phyloP scores from a whole-genome alignment of 2,113 vertebrate species.

The Beaufortia kweichowensis region DNA sequence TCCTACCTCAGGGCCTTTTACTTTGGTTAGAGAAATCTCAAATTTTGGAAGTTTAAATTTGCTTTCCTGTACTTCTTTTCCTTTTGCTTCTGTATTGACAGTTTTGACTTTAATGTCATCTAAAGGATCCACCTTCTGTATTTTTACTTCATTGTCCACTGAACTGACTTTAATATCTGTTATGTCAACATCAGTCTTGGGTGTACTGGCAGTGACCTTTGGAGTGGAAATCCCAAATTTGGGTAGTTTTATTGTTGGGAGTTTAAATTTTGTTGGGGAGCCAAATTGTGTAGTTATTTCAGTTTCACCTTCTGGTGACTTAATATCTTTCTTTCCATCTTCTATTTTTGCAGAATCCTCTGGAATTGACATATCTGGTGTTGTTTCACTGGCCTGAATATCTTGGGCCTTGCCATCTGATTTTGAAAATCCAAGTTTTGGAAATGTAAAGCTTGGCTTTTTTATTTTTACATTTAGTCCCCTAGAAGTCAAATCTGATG shows the following conservation, averaged over 20 bases:
- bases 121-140: background rate
- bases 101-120: slow-evolving; percentile 16
- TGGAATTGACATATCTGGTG: slow-evolving; percentile 29
- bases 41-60: slow-evolving; percentile 45
- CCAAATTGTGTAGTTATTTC: slow-evolving; percentile 45
- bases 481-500: background rate
- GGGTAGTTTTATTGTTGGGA: slow-evolving; percentile 47
- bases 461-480: slow-evolving; percentile 33
- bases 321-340: slow-evolving; percentile 11
- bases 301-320: slow-evolving; percentile 28
- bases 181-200: slow-evolving; percentile 14
- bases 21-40: slow-evolving; percentile 25
- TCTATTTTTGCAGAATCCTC: slow-evolving; percentile 16
- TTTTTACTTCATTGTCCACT: background rate
- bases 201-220: slow-evolving; percentile 1
- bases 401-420: slow-evolving; percentile 15
- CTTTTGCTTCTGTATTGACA: slow-evolving; percentile 1
- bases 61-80: background rate
- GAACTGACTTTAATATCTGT: slow-evolving; percentile 4
- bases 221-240: slow-evolving; percentile 43
- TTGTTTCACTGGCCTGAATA: background rate
- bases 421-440: slow-evolving; percentile 35
- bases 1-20: slow-evolving; percentile 34
- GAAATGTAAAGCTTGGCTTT: slow-evolving; percentile 23
- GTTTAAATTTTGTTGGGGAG: slow-evolving; percentile 49